phyloP scores from a whole-genome alignment of 2,113 vertebrate species.

The Tapirus terrestris region DNA sequence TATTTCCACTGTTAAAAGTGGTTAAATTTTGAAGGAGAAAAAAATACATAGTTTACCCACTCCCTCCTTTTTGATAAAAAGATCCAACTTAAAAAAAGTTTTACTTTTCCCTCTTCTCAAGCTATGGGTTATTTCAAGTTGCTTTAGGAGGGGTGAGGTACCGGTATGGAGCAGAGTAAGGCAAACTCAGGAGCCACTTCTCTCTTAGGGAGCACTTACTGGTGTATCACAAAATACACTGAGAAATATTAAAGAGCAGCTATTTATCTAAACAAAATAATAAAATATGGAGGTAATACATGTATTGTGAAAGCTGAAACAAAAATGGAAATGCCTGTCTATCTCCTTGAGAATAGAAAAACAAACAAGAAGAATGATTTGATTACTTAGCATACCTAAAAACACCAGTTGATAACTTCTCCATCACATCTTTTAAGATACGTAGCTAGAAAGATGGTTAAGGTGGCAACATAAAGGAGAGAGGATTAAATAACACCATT shows the following conservation, averaged over 20 bases:
- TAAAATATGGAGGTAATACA: background rate
- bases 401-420: constrained; percentile 92
- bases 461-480: constrained; percentile 65
- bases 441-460: constrained; percentile 89
- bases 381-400: constrained; percentile 89
- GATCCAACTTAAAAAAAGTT: background rate
- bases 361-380: background rate
- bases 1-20: background rate
- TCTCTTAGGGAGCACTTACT: background rate
- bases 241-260: background rate
- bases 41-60: background rate
- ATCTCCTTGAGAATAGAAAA: background rate
- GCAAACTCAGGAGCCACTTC: background rate
- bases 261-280: constrained; percentile 30
- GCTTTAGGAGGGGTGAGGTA: background rate
- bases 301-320: background rate
- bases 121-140: background rate
- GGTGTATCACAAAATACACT: background rate
- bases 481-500: background rate
- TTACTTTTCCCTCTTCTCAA: background rate
- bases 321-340: background rate
- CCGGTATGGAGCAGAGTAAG: background rate
- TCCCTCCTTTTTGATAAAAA: background rate
- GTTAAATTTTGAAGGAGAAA: background rate
- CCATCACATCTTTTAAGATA: constrained; percentile 95